phyloP scores from a whole-genome alignment of 2,113 vertebrate species.

The Pangasianodon gigas region DNA sequence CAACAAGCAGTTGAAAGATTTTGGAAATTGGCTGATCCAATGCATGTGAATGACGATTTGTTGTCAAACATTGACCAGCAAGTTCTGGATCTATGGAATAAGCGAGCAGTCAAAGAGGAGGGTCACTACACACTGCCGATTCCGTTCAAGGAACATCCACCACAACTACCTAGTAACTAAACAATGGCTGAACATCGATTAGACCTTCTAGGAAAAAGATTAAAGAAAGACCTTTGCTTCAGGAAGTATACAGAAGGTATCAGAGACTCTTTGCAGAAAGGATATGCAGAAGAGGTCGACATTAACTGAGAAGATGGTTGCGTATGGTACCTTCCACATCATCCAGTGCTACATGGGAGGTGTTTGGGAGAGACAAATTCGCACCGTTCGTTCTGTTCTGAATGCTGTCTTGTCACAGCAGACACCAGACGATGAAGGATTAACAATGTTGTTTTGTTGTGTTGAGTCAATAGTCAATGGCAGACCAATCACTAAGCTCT shows the following conservation, averaged over 20 bases:
- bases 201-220: not conserved
- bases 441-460: not conserved
- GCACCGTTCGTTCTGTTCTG: constrained; percentile 11
- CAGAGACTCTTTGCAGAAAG: not conserved
- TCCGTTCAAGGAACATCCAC: not conserved
- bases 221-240: not conserved
- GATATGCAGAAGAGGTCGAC: not conserved
- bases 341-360: not conserved
- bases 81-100: not conserved
- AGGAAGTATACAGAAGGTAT: not conserved
- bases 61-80: not conserved
- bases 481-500: constrained; percentile 12
- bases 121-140: not conserved
- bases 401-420: not conserved
- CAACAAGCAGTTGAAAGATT: not conserved
- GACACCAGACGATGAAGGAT: constrained; percentile 8
- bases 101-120: not conserved
- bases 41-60: not conserved
- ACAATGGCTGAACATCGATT: not conserved
- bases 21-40: not conserved
- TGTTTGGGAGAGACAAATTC: constrained; percentile 16
- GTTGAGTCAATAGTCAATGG: constrained; percentile 10
- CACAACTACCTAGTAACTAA: not conserved
- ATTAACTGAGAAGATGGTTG: not conserved
- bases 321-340: not conserved